Evolutionary conservation across 2,797 vertebrate species (phyloP).

Genomic region (Gorsachius magnificus): DNA sequence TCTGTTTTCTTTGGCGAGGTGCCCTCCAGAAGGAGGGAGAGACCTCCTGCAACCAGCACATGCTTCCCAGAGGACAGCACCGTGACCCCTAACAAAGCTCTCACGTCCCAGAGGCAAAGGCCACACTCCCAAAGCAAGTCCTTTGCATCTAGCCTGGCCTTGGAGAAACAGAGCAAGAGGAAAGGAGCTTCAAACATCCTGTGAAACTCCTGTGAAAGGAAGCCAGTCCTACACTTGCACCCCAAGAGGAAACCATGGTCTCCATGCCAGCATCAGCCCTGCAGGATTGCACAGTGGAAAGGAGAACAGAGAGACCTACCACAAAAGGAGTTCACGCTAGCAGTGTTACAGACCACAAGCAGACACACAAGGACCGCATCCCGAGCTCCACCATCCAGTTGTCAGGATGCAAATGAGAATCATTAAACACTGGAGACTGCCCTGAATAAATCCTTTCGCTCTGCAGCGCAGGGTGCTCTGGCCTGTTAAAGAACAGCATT

Average conservation of each 20-base stretch:
- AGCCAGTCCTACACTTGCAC: neutral
- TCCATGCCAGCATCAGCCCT: neutral
- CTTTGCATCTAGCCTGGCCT: neutral
- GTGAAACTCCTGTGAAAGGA: neutral
- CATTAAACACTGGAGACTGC: neutral
- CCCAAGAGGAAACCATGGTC: neutral
- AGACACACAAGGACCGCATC: neutral
- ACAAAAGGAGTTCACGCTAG: neutral
- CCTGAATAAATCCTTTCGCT: neutral
- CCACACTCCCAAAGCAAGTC: neutral
- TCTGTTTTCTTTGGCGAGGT: neutral
- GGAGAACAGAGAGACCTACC: neutral
- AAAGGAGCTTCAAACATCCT: neutral
- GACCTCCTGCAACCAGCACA: neutral
- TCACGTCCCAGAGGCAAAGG: neutral
- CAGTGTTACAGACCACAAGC: neutral
- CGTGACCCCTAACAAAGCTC: neutral
- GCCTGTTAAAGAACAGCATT: neutral
- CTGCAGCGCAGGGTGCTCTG: neutral
- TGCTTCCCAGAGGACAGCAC: neutral
- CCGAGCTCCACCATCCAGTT: neutral
- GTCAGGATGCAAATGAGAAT: neutral
- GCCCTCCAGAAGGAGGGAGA: neutral
- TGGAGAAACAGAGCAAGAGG: neutral
- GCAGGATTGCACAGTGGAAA: neutral